Percentiles rank a stretch among this genome's conserved stretches.
These are phyloP conservation scores for Globodera rostochiensis DNA, from an alignment of 1,140 invertebrate genomes.

Conservation along the genomic window DNA sequence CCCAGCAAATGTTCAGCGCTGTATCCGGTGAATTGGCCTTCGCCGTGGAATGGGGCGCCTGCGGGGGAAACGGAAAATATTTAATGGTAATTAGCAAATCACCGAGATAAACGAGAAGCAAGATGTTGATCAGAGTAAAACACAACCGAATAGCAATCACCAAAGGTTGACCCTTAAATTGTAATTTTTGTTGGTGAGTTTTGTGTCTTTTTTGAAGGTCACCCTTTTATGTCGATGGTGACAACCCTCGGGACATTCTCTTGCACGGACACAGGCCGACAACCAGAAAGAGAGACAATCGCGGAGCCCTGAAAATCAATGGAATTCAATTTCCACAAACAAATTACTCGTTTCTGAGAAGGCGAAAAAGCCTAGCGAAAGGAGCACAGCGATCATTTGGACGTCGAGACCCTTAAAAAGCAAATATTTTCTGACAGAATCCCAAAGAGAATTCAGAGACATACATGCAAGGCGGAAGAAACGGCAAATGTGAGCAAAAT, in stretches of 20 bases:
- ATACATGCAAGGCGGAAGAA: constrained; percentile 42
- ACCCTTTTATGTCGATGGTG: background rate
- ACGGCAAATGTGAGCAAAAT: constrained; percentile 36
- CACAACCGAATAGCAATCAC: constrained; percentile 21
- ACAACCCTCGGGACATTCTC: background rate
- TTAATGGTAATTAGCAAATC: constrained; percentile 4
- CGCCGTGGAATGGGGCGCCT: constrained; percentile 32
- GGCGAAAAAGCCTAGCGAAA: constrained; percentile 43
- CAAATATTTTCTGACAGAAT: background rate
- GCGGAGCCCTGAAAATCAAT: constrained; percentile 31
- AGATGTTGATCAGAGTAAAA: constrained; percentile 43
- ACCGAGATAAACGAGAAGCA: constrained; percentile 44
- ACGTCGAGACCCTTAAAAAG: constrained; percentile 42
- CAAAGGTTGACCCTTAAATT: constrained; percentile 31
- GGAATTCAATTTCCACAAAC: background rate
- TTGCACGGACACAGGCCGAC: constrained; percentile 30
- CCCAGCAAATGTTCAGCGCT: constrained; percentile 36
- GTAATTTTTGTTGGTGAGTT: constrained; percentile 7
- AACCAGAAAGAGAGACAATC: constrained; percentile 14
- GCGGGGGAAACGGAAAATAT: background rate
- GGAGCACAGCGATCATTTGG: constrained; percentile 39
- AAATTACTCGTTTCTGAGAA: constrained; percentile 38
- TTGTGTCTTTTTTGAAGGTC: background rate
- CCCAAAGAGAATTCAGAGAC: background rate
- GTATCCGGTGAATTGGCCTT: constrained; percentile 37